Base-by-base conservation (phyloP, 2,797 vertebrate species). In the Champsocephalus gunnari region DNA sequence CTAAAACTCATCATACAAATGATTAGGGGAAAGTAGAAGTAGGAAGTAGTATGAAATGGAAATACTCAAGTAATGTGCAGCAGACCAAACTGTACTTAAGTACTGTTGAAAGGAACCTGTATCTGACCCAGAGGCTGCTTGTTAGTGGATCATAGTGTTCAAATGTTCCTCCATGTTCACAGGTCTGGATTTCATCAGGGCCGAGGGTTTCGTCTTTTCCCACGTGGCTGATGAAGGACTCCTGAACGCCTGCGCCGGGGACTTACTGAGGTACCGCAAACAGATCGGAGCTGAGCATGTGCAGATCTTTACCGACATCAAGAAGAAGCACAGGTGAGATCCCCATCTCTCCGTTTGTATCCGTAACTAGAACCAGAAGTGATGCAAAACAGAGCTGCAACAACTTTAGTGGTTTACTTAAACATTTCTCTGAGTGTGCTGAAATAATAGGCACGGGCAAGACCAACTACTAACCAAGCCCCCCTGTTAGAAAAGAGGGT, bases 251-350 rank as follows among this genome's bases (percentile, higher is more conserved):
- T 97, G 96, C 28, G 96, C 96, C 0, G 96, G 96, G 10, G 89
- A 95, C 45, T 87, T 98, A 45, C 91, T 98, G 76, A 86, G 96
- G 48, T 97, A 97, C 79, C 95, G 96, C 56, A 96, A 90, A 77
- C 91, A 89, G 64, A 93, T 98, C 0, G 96, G 96, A 78, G 96
- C 96, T 12, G 95, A 97, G 63, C 93, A 93, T 19, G 77, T 97
- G 77, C 95, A 95, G 82, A 93, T 98, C 85, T 97, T 97, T 60
- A 96, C 97, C 0, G 97, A 98, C 84, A 95, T 98, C 80, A 98
- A 97, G 75, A 98, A 98, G 90, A 98, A 96, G 54, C 96, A 97
- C 90, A 95, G 95, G 96, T 97, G 89, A 93, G 80, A 44, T 47
- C 17, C n/a, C 64, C 38, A 1, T 17, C 59, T 38, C 13, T 34